Conservation (phyloP, 2,888 invertebrate species). For the Lasioglossum zephyrum region DNA sequence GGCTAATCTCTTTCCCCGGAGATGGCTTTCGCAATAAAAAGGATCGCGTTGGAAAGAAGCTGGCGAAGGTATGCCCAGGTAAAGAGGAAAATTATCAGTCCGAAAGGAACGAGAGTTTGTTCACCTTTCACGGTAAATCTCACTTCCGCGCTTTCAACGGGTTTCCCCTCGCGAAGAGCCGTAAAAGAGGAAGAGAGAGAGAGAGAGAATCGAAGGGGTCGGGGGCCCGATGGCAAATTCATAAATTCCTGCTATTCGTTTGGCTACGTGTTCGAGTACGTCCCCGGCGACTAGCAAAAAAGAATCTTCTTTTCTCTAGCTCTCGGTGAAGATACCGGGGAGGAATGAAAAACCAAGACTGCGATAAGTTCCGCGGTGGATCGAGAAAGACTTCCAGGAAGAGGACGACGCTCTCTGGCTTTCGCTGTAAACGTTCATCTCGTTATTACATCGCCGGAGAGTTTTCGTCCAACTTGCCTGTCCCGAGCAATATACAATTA, state of each 20-base stretch:
- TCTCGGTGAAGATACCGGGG: not conserved
- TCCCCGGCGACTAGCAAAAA: slow-evolving; percentile 51
- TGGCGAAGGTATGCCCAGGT: not conserved
- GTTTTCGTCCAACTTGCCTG: slow-evolving; percentile 74
- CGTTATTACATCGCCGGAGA: slow-evolving; percentile 76
- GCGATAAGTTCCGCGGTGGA: not conserved
- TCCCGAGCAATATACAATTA: slow-evolving; percentile 79
- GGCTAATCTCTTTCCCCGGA: not conserved
- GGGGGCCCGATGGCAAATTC: slow-evolving; percentile 62
- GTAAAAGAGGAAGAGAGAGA: not conserved
- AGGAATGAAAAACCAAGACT: slow-evolving; percentile 10
- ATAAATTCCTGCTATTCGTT: slow-evolving; percentile 66
- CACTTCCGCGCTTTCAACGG: slow-evolving; percentile 44
- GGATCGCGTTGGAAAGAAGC: not conserved
- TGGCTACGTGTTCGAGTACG: slow-evolving; percentile 18
- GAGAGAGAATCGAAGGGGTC: no score
- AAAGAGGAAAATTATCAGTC: slow-evolving; percentile 30
- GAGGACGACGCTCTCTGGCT: slow-evolving; percentile 57
- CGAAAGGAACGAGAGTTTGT: slow-evolving; percentile 10
- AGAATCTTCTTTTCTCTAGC: slow-evolving; percentile 22
- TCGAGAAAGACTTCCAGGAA: not conserved
- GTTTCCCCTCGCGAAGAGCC: slow-evolving; percentile 9
- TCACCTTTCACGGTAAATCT: slow-evolving; percentile 30
- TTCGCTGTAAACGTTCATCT: slow-evolving; percentile 73
- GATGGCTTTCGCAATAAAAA: slow-evolving; percentile 19